phyloP scores from a whole-genome alignment of 53 echinoderm and acorn worm species.

The Mesocentrotus franciscanus region DNA sequence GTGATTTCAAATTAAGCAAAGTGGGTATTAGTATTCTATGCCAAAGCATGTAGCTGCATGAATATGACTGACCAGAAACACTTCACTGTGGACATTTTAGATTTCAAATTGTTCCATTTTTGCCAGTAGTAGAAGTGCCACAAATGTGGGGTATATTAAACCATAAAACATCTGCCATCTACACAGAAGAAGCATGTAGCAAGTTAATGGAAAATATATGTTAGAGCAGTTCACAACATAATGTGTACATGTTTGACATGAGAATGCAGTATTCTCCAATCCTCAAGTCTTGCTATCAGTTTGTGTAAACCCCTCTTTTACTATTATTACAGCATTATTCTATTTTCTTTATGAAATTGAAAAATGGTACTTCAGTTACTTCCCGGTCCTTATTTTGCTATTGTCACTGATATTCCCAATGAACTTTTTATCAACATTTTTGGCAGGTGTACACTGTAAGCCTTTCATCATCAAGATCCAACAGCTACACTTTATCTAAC shows the following conservation, averaged over 20 bases:
- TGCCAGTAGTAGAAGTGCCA: not conserved
- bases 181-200: not conserved
- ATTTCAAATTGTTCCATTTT: not conserved
- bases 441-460: not conserved
- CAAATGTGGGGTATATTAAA: not conserved
- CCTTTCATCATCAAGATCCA: not conserved
- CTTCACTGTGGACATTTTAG: not conserved
- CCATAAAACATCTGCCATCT: not conserved
- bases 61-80: not conserved
- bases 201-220: not conserved
- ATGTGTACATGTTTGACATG: not conserved
- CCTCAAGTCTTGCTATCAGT: not conserved
- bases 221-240: not conserved
- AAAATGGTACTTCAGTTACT: not conserved
- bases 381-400: not conserved
- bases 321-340: not conserved
- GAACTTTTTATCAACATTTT: not conserved
- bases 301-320: not conserved
- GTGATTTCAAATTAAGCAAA: not conserved
- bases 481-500: not conserved
- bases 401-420: not conserved
- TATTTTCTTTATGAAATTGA: not conserved
- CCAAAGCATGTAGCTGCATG: not conserved
- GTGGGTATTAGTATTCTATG: not conserved
- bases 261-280: not conserved